phyloP scores from a whole-genome alignment of 2,113 vertebrate species.

The Paracanthobrama guichenoti region DNA sequence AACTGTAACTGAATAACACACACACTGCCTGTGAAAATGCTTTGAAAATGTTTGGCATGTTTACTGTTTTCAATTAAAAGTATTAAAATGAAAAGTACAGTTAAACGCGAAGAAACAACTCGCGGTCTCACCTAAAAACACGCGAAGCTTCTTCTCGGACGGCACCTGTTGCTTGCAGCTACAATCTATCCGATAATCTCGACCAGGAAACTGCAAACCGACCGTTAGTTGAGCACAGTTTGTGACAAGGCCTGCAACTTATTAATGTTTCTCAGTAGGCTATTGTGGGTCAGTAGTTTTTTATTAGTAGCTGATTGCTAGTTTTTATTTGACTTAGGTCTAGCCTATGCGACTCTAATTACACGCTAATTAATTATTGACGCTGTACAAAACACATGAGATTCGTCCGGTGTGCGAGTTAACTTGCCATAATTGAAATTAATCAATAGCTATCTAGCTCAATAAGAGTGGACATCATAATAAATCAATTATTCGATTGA shows the following conservation, averaged over 20 bases:
- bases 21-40: no score
- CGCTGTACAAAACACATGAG: not conserved
- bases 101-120: not conserved
- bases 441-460: not conserved
- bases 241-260: not conserved
- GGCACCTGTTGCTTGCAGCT: not conserved
- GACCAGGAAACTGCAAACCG: not conserved
- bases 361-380: conserved; percentile 53
- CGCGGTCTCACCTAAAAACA: not conserved
- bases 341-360: conserved; percentile 26
- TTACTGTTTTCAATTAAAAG: not conserved
- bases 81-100: not conserved
- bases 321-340: not conserved
- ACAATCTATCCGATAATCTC: not conserved
- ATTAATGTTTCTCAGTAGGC: not conserved
- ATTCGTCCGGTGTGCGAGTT: not conserved
- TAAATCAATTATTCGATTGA: not conserved
- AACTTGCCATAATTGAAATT: not conserved
- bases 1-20: no score
- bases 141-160: not conserved
- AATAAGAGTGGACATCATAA: not conserved
- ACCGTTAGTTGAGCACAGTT: conserved; percentile 20
- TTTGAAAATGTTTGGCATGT: not conserved
- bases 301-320: not conserved
- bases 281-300: not conserved